Evolutionary conservation across 1,140 invertebrate genomes (phyloP).

Genomic region (Leptopilina clavipes): DNA sequence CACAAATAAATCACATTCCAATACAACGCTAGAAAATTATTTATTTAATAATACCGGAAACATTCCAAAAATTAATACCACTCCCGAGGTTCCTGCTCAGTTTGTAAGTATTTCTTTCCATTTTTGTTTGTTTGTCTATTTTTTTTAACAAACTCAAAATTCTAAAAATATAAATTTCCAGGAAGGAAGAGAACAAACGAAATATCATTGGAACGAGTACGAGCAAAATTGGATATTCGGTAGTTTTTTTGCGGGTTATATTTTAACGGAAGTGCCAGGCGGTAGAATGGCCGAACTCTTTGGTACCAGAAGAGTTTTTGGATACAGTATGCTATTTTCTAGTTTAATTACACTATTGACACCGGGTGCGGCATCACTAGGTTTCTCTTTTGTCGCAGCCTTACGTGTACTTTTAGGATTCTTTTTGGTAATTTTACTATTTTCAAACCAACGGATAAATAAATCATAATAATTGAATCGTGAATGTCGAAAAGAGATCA

Average conservation of each 20-base stretch:
- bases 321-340: constrained; percentile 88
- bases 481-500: too few species aligned
- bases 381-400: constrained; percentile 78
- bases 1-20: constrained; percentile 61
- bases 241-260: constrained; percentile 93
- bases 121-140: not conserved
- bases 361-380: constrained; percentile 81
- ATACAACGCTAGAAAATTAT: constrained; percentile 6
- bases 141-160: not conserved
- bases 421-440: constrained; percentile 75
- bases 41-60: not conserved
- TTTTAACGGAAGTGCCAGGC: constrained; percentile 90
- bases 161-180: constrained; percentile 13
- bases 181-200: constrained; percentile 63
- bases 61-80: constrained; percentile 4
- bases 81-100: not conserved
- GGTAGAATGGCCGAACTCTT: constrained; percentile 88
- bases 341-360: constrained; percentile 88
- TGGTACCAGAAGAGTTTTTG: constrained; percentile 88
- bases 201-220: constrained; percentile 82
- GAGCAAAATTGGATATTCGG: constrained; percentile 87
- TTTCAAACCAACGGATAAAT: too few species aligned
- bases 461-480: too few species aligned
- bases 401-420: constrained; percentile 83
- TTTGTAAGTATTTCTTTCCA: not conserved